Percentiles rank a stretch among this genome's conserved stretches.
Evolutionary conservation across 2,888 invertebrate species (phyloP).

Genomic region (Atherix ibis): DNA sequence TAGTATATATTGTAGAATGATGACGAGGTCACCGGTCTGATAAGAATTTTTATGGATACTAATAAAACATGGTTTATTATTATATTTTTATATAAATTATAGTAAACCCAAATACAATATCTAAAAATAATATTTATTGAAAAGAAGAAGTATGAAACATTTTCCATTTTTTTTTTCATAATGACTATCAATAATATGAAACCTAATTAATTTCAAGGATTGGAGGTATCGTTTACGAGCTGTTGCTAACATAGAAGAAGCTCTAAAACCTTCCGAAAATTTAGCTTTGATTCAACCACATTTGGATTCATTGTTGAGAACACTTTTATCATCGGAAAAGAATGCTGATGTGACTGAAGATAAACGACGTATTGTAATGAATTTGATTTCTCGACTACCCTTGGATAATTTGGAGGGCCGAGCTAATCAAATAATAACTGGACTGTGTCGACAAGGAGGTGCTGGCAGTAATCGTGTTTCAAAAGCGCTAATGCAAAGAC

Average conservation of each 20-base stretch:
- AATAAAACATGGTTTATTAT: no score
- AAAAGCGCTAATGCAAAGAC: constrained; percentile 32
- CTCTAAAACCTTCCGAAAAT: constrained; percentile 36
- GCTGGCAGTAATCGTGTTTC: constrained; percentile 32
- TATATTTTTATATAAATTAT: no score
- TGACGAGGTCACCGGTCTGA: no score
- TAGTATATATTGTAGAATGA: no score
- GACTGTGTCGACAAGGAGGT: constrained; percentile 30
- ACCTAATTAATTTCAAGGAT: constrained; percentile 21
- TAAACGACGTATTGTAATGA: constrained; percentile 27
- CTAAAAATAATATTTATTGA: no score
- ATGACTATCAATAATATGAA: no score
- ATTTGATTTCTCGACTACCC: constrained; percentile 30
- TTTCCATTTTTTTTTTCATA: no score
- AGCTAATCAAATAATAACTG: constrained; percentile 28
- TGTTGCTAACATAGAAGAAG: constrained; percentile 23
- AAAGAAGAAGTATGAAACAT: no score
- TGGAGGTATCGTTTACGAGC: constrained; percentile 30
- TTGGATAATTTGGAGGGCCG: constrained; percentile 31
- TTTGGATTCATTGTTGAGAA: constrained; percentile 45
- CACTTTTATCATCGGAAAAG: constrained; percentile 47
- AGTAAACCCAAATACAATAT: no score
- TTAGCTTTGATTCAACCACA: constrained; percentile 40
- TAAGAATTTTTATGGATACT: no score
- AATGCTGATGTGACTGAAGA: constrained; percentile 29